phyloP scores from a whole-genome alignment of 2,797 vertebrate species.

The Malacoctenus gilli region DNA sequence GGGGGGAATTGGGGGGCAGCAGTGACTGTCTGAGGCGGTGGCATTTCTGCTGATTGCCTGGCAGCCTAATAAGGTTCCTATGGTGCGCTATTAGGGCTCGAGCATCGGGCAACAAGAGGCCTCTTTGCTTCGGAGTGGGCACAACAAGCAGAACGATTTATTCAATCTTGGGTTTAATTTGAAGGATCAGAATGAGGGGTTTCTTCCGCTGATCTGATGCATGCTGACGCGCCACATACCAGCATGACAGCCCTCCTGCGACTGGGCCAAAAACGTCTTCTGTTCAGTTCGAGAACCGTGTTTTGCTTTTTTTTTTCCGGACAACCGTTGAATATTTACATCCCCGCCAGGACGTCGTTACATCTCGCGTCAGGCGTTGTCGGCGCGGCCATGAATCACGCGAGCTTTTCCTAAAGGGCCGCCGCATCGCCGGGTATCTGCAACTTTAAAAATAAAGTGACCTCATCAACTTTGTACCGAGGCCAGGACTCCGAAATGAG shows the following conservation, averaged over 20 bases:
- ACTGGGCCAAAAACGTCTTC: constrained; percentile 42
- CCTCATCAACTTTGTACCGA: constrained; percentile 84
- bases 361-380: no score
- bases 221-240: constrained; percentile 53
- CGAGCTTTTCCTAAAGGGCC: no score
- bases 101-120: constrained; percentile 43
- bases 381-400: no score
- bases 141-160: constrained; percentile 1
- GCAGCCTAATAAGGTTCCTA: constrained; percentile 59
- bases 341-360: no score
- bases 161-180: not conserved
- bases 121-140: constrained; percentile 28
- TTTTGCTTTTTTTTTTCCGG: no score
- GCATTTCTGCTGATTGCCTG: constrained; percentile 58
- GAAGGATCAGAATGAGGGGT: not conserved
- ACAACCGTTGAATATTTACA: no score
- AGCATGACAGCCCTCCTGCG: constrained; percentile 46
- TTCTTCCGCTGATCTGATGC: constrained; percentile 25
- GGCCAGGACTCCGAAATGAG: constrained; percentile 87
- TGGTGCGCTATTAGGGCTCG: constrained; percentile 51
- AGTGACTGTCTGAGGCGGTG: constrained; percentile 35
- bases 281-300: constrained; percentile 26
- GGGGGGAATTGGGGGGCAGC: constrained; percentile 10
- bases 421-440: constrained; percentile 53
- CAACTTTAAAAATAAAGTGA: constrained; percentile 80